phyloP scores from a whole-genome alignment of 2,113 vertebrate genomes.

The Gavialis gangeticus region DNA sequence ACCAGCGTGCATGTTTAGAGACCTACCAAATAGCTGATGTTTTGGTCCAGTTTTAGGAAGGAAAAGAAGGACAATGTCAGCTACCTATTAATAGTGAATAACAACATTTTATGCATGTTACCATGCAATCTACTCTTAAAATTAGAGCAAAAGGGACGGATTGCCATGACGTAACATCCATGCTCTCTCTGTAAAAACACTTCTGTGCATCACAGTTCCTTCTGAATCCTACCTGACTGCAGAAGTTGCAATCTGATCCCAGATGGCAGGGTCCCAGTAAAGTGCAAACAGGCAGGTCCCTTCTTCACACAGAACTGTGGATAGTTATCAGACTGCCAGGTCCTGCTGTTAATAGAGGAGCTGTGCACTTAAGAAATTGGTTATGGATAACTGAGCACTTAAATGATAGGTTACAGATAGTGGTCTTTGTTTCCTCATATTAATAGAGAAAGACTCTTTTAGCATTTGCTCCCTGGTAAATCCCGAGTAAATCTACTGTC shows the following conservation, averaged over 20 bases:
- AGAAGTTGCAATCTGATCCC: background rate
- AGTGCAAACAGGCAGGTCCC: background rate
- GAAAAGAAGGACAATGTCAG: constrained; percentile 26
- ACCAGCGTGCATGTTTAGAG: constrained; percentile 46
- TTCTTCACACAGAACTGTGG: background rate
- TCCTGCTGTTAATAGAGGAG: background rate
- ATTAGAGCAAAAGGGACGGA: background rate
- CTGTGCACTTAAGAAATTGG: background rate
- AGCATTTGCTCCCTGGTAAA: background rate
- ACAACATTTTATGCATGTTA: constrained; percentile 38
- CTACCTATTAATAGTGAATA: constrained; percentile 50
- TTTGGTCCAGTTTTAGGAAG: constrained; percentile 34
- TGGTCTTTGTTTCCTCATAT: background rate
- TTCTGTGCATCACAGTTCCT: background rate
- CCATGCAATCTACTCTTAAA: constrained; percentile 47
- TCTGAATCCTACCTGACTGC: background rate
- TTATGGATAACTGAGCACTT: background rate
- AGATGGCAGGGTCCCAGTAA: background rate
- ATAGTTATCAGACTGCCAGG: background rate
- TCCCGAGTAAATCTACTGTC: background rate
- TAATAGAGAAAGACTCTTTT: background rate
- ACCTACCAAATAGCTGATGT: constrained; percentile 34
- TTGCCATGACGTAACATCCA: background rate
- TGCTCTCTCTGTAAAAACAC: background rate
- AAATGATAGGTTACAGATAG: constrained; percentile 24